A percentile compares a stretch with the other conserved stretches of the same genome.
phyloP scores from a whole-genome alignment of 2,888 invertebrate species.

The Philaethria dido region DNA sequence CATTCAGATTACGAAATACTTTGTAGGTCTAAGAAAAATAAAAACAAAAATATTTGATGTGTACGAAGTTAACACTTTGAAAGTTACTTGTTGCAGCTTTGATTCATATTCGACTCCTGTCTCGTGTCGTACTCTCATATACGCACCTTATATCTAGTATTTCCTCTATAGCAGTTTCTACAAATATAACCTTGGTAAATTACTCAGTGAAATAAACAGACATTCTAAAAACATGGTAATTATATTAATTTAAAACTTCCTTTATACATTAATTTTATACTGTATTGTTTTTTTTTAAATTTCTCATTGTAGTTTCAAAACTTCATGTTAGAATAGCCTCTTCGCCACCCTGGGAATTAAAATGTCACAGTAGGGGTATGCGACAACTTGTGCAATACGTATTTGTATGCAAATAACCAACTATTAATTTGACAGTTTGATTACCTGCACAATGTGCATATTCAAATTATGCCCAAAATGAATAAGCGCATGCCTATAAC shows the following conservation, averaged over 20 bases:
- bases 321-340: conserved; percentile 28
- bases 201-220: too few relatives aligned
- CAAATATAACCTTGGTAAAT: too few relatives aligned
- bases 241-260: too few relatives aligned
- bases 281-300: not conserved
- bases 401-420: conserved; percentile 37
- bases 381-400: conserved; percentile 35
- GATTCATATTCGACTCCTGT: not conserved
- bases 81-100: not conserved
- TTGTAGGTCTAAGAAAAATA: not conserved
- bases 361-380: conserved; percentile 28
- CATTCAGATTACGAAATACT: not conserved
- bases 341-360: conserved; percentile 37
- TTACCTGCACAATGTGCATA: conserved; percentile 27
- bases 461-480: conserved; percentile 34
- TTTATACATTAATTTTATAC: not conserved
- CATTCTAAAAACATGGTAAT: too few relatives aligned
- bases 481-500: conserved; percentile 26
- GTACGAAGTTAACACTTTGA: not conserved
- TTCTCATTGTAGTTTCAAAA: conserved; percentile 1
- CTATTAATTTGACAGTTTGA: conserved; percentile 41
- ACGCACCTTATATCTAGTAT: not conserved
- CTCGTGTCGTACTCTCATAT: too few relatives aligned
- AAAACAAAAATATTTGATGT: not conserved
- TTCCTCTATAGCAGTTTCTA: too few relatives aligned